Conservation (phyloP, 2,797 vertebrate species). For the Helicolenus hilgendorfi region DNA sequence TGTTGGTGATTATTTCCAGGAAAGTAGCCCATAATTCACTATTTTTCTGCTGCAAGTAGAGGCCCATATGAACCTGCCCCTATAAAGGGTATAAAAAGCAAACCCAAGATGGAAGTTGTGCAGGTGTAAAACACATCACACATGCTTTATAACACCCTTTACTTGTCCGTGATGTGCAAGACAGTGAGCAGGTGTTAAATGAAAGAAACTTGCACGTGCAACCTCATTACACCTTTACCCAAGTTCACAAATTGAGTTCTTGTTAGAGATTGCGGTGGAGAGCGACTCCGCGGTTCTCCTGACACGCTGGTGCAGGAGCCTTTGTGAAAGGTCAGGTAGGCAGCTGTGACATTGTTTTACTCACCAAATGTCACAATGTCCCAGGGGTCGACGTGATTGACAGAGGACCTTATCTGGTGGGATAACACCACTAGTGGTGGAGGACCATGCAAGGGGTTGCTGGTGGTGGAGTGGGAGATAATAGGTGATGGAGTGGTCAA, state of each 20-base stretch:
- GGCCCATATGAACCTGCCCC: neutral
- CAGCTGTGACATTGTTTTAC: constrained; percentile 77
- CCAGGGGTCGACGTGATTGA: constrained; percentile 79
- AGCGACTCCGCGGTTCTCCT: constrained; percentile 14
- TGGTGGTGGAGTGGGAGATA: neutral
- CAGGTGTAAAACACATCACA: constrained; percentile 4
- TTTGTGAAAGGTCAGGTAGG: constrained; percentile 85
- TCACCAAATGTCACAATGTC: constrained; percentile 88
- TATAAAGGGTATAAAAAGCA: neutral
- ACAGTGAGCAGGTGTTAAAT: constrained; percentile 2
- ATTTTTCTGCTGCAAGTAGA: constrained; percentile 13
- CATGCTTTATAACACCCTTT: neutral
- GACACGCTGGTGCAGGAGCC: constrained; percentile 28
- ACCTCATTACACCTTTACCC: constrained; percentile 20
- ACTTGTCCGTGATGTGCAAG: neutral
- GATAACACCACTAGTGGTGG: constrained; percentile 62
- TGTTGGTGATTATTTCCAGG: constrained; percentile 45
- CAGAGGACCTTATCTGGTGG: constrained; percentile 77
- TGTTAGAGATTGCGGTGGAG: constrained; percentile 12
- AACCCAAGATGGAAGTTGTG: neutral
- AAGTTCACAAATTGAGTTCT: constrained; percentile 22
- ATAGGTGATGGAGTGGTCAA: neutral
- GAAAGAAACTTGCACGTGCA: neutral
- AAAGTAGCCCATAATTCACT: neutral
- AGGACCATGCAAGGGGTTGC: constrained; percentile 29